Evolutionary conservation across 2,888 invertebrate species (phyloP).

Genomic region (Platycnemis pennipes): DNA sequence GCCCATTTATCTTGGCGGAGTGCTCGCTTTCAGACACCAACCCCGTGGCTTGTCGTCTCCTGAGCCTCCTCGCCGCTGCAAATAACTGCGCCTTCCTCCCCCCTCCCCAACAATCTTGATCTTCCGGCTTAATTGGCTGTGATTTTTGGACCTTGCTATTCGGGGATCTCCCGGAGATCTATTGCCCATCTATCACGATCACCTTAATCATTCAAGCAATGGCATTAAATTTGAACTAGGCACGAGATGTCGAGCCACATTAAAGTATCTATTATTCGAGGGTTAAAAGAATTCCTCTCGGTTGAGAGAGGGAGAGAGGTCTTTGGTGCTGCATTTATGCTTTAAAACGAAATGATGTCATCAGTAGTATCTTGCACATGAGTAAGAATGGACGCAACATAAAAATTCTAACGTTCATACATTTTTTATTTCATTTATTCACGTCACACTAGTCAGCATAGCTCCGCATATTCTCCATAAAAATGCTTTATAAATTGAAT

Average conservation of each 20-base stretch:
- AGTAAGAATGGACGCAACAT: too few relatives aligned
- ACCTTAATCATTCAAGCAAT: not conserved
- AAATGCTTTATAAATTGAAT: too few relatives aligned
- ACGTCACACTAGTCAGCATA: too few relatives aligned
- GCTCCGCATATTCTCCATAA: too few relatives aligned
- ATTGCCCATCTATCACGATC: not conserved
- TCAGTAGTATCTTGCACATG: too few relatives aligned
- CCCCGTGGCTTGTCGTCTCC: slow-evolving; percentile 28
- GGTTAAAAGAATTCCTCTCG: too few relatives aligned
- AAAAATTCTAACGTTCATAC: too few relatives aligned
- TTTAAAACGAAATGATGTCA: too few relatives aligned
- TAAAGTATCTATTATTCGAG: too few relatives aligned
- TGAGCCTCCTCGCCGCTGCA: slow-evolving; percentile 1
- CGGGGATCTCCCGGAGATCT: not conserved
- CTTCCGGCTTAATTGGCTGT: slow-evolving; percentile 48
- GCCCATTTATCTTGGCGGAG: slow-evolving; percentile 44
- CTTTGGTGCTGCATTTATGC: too few relatives aligned
- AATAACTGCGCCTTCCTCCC: not conserved
- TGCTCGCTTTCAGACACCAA: slow-evolving; percentile 18
- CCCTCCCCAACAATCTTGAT: not conserved
- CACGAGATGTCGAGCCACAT: not conserved
- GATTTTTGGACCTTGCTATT: slow-evolving; percentile 30
- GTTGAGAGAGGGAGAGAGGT: too few relatives aligned
- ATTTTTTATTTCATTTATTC: too few relatives aligned
- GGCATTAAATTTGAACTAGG: not conserved